These are phyloP conservation scores for Tinea trinotella DNA, from an alignment of 2,888 invertebrate genomes.

Conservation along the genomic window DNA sequence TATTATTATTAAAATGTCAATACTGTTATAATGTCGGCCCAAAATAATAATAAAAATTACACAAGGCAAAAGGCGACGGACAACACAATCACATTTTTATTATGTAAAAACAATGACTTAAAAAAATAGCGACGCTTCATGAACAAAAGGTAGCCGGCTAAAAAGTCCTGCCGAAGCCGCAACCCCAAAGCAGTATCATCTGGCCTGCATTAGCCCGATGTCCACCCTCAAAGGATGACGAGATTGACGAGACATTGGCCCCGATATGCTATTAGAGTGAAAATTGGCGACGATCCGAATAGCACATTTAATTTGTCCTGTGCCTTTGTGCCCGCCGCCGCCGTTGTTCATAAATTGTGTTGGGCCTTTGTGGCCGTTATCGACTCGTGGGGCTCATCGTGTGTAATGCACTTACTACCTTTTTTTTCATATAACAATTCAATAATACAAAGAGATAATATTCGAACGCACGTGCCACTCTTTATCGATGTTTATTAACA, in stretches of 20 bases:
- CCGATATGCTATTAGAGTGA: slow-evolving; percentile 14
- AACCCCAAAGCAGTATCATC: background rate
- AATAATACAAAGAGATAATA: too few species aligned
- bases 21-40: too few species aligned
- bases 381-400: background rate
- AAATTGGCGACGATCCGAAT: slow-evolving; percentile 16
- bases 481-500: too few species aligned
- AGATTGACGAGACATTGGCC: background rate
- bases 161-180: background rate
- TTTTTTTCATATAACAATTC: background rate
- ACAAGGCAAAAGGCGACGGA: too few species aligned
- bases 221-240: slow-evolving; percentile 11
- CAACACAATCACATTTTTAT: too few species aligned
- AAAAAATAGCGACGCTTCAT: too few species aligned
- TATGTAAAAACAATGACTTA: too few species aligned
- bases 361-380: background rate
- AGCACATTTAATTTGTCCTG: slow-evolving; percentile 15
- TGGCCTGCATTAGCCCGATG: background rate
- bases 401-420: background rate
- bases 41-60: too few species aligned
- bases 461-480: too few species aligned
- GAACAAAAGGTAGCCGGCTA: background rate
- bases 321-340: slow-evolving; percentile 1
- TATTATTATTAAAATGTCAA: too few species aligned
- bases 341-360: slow-evolving; percentile 4